Evolutionary conservation across 1,140 invertebrate species (phyloP).

Genomic region (Aphidius ervi): DNA sequence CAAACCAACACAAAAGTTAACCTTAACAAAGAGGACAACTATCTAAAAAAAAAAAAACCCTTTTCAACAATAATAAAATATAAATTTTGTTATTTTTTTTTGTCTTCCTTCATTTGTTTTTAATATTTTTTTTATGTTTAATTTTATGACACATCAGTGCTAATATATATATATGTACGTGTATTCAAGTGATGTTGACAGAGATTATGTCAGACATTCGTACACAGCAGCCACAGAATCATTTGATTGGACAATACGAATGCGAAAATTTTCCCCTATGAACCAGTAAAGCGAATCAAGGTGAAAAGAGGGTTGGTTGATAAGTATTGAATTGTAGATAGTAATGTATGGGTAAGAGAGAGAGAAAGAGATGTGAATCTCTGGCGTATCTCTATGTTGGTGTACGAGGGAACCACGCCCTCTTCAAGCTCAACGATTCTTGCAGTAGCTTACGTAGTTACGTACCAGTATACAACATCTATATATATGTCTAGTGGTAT

Average conservation of each 20-base stretch:
- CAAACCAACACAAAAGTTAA: slow-evolving; percentile 31
- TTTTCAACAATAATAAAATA: not conserved
- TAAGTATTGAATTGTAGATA: slow-evolving; percentile 4
- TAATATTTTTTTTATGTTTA: too few species aligned
- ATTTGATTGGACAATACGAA: too few species aligned
- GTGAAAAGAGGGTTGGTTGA: slow-evolving; percentile 13
- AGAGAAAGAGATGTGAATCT: slow-evolving; percentile 31
- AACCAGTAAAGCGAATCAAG: not conserved
- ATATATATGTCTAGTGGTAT: slow-evolving; percentile 1
- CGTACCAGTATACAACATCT: slow-evolving; percentile 31
- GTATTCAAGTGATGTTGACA: too few species aligned
- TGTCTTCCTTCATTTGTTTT: too few species aligned
- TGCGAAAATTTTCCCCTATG: too few species aligned
- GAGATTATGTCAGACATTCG: too few species aligned
- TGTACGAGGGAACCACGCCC: slow-evolving; percentile 49
- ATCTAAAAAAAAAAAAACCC: slow-evolving; percentile 27
- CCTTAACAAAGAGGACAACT: slow-evolving; percentile 31
- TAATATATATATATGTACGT: too few species aligned
- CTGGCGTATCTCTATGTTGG: slow-evolving; percentile 44
- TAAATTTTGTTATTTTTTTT: too few species aligned
- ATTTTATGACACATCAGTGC: too few species aligned
- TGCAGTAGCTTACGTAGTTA: slow-evolving; percentile 47
- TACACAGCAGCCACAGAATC: too few species aligned
- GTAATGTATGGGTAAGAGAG: slow-evolving; percentile 26
- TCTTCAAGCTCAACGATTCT: slow-evolving; percentile 42